Conservation (phyloP, 2,888 invertebrate genomes). For the Lasioglossum malachurum region DNA sequence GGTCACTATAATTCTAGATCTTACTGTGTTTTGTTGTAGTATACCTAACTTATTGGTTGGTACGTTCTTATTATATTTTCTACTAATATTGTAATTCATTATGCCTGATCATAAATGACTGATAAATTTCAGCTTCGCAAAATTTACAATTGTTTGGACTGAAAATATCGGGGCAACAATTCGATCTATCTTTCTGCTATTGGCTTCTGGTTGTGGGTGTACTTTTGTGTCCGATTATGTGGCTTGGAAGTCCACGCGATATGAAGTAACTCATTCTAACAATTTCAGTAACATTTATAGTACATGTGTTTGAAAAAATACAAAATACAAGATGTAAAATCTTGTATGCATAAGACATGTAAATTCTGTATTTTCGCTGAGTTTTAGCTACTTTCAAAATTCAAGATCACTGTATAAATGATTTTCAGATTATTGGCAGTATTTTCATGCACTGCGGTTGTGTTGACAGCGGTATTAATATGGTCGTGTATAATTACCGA, state of each 20-base stretch:
- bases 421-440: conserved; percentile 88
- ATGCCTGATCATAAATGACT: not conserved
- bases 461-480: conserved; percentile 88
- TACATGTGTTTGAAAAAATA: not conserved
- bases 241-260: conserved; percentile 96
- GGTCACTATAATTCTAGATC: conserved; percentile 90
- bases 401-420: not conserved
- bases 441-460: conserved; percentile 88
- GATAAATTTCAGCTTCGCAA: conserved; percentile 88
- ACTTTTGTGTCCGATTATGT: conserved; percentile 92
- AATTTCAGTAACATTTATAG: conserved; percentile 31
- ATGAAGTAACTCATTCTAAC: conserved; percentile 89
- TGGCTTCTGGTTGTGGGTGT: conserved; percentile 92
- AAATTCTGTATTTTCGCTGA: not conserved
- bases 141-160: conserved; percentile 92
- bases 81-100: not conserved
- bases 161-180: conserved; percentile 88
- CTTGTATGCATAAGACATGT: conserved; percentile 1
- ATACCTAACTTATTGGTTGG: conserved; percentile 93
- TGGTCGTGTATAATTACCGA: conserved; percentile 88
- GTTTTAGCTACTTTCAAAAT: not conserved
- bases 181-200: conserved; percentile 92
- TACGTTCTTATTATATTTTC: conserved; percentile 77
- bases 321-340: not conserved
- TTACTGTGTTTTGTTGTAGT: conserved; percentile 92